Evolutionary conservation across 2,888 invertebrate genomes (phyloP), one percentile per base, ranked within the genome.

Genomic region (Drosophila nr. perissopoda): DNA sequence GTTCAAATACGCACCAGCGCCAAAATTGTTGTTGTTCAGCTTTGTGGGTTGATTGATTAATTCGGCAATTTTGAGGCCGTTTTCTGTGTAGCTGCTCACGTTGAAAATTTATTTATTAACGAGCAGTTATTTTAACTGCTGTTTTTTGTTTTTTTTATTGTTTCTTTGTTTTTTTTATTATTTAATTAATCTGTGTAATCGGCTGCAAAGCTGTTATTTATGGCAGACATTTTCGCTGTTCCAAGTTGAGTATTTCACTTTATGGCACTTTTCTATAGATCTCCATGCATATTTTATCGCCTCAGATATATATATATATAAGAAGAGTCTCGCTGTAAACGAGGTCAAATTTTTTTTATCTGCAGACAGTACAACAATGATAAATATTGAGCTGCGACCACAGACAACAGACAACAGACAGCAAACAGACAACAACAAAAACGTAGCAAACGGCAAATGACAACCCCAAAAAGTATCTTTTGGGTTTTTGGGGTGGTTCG

Each of bases 51-150:
- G 75, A 88, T 89, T 82, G 64, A 91, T 91, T 82, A 91, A 75
- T 88, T 91, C 91, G 79, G 92, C 91, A 89, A 91, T 91, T 81
- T 91, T 87, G 90, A 81, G 84, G 87, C 83, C 80, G 83, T 83
- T 82, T 75, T 65, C 62, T 40, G 46, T 62, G 31, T 52, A 40
- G 51, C 51, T 63, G 29, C 40, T 53, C 25, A 42, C 36, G 36
- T 42, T n/a, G 54, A 56, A 58, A 46, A 36, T 54, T 21, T 31
- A 13, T 40, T 49, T 48, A 13, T 34, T 13, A 21, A 48, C 53
- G 52, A 60, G 52, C 67, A 77, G 65, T 61, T 34, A 66, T 3
- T 38, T 49, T 34, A 61, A 59, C 76, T 79, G 79, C 79, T 36
- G 25, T 49, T 27, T 36, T 61, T 27, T 42, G 29, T 42, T 18